Evolutionary conservation across 2,113 vertebrate species (phyloP), one percentile per base, ranked within the genome.

Genomic region (Capricornis sumatraensis): DNA sequence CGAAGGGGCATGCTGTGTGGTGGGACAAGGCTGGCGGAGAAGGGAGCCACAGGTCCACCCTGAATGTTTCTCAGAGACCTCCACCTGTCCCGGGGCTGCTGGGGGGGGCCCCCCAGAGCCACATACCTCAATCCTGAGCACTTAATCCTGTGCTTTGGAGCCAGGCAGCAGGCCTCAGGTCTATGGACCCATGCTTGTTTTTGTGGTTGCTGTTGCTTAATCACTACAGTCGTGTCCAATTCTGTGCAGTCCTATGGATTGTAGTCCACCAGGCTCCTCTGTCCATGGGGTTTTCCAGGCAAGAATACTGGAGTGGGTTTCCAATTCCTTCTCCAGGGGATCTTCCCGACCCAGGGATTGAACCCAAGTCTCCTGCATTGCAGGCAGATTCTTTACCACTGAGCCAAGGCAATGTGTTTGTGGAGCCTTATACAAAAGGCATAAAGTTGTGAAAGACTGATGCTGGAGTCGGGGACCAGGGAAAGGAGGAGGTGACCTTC

Each of bases 331-430:
- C 36, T 74, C 67, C 21, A 74, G 67, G 67, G 19, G 2, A 71
- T 71, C 67, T 71, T 71, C n/a, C n/a, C 0, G 0, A 40, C n/a
- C n/a, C n/a, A 71, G 36, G 21, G n/a, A 40, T 25, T 74, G 67
- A 74, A 74, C 21, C 67, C 36, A 40, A 12, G 21, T 74, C 67
- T 40, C 67, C 67, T 74, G 67, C 21, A 25, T 13, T 74, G 67
- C 67, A 40, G 10, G 10, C 19, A 40, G 67, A 74, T 40, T 74
- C 67, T 74, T 74, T 25, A 74, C 67, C 21, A 12, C 36, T 74
- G 67, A 74, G n/a, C 67, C 67, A 40, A 25, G 67, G 21, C n/a
- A 74, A 74, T 25, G 67, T 40, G 40, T 40, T 74, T 74, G 25
- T 0, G 5, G n/a, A 21, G 67, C 10, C n/a, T 76, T 7, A 25